Evolutionary conservation across 2,797 vertebrate genomes (phyloP).

Genomic region (Ambastaia sidthimunki): DNA sequence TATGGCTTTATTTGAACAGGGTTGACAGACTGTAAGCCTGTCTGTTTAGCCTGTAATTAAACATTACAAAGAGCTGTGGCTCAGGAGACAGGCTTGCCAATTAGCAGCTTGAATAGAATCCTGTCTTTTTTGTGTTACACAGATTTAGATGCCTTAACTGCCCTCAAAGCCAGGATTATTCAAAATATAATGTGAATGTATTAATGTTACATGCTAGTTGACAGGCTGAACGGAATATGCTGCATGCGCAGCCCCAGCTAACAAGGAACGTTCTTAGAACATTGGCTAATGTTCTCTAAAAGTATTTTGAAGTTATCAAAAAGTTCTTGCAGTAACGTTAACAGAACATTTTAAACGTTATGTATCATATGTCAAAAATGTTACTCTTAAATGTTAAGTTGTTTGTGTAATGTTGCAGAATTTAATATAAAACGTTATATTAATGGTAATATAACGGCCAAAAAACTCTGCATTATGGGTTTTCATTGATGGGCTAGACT

Average conservation of each 20-base stretch:
- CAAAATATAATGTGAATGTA: constrained; percentile 12
- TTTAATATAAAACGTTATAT: too few relatives aligned
- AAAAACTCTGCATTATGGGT: constrained; percentile 10
- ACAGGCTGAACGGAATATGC: background rate
- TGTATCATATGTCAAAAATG: too few relatives aligned
- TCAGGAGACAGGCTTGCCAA: constrained; percentile 79
- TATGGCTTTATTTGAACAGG: constrained; percentile 76
- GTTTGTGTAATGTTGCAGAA: too few relatives aligned
- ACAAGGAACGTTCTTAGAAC: too few relatives aligned
- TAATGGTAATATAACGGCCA: too few relatives aligned
- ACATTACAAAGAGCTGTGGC: constrained; percentile 81
- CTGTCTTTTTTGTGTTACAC: constrained; percentile 41
- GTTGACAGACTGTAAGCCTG: constrained; percentile 82
- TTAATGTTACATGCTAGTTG: constrained; percentile 1
- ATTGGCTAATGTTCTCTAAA: too few relatives aligned
- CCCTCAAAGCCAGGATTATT: constrained; percentile 36
- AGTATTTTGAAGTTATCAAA: too few relatives aligned
- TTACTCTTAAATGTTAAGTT: too few relatives aligned
- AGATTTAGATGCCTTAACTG: constrained; percentile 43
- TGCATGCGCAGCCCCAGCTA: background rate
- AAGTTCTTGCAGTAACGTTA: too few relatives aligned
- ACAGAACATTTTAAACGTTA: too few relatives aligned
- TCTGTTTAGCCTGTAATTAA: constrained; percentile 91
- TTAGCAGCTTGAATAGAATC: constrained; percentile 86
- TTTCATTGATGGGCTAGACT: constrained; percentile 15